phyloP scores from a whole-genome alignment of 2,888 invertebrate species.

The Cremastinae sp. region DNA sequence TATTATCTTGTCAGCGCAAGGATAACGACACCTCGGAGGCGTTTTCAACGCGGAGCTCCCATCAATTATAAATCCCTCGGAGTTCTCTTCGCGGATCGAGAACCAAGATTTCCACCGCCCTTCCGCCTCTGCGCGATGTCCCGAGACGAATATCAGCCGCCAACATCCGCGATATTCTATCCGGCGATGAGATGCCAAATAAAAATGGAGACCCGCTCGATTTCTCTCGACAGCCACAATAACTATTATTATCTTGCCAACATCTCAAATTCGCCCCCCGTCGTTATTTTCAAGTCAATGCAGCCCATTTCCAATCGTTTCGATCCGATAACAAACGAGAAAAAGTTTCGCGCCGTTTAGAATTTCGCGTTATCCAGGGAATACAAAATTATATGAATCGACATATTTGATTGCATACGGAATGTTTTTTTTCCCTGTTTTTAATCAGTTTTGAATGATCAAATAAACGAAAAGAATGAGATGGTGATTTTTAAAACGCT shows the following conservation, averaged over 20 bases:
- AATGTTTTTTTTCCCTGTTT: too few species aligned
- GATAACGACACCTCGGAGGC: constrained; percentile 77
- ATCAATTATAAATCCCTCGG: constrained; percentile 77
- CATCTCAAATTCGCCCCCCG: constrained; percentile 25
- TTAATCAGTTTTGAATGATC: too few species aligned
- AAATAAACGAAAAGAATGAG: too few species aligned
- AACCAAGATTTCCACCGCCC: too few species aligned
- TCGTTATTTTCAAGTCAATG: constrained; percentile 44
- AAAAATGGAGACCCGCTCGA: constrained; percentile 47
- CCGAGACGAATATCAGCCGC: neutral
- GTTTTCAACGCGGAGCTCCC: constrained; percentile 72
- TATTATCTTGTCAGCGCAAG: constrained; percentile 76
- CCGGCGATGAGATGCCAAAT: constrained; percentile 39
- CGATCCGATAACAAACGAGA: too few species aligned
- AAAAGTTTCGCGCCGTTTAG: too few species aligned
- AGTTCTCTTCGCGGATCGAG: constrained; percentile 24
- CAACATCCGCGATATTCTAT: neutral
- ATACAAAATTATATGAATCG: too few species aligned
- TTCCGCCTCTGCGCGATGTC: too few species aligned
- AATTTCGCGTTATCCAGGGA: too few species aligned
- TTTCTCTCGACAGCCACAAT: constrained; percentile 50
- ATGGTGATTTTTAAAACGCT: too few species aligned
- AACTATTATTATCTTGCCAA: constrained; percentile 50
- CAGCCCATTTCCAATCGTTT: neutral
- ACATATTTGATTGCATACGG: too few species aligned